These are phyloP conservation scores for Ophiothrix spiculata DNA, from an alignment of 35 echinoderm and acorn worm genomes.

Conservation along the genomic window DNA sequence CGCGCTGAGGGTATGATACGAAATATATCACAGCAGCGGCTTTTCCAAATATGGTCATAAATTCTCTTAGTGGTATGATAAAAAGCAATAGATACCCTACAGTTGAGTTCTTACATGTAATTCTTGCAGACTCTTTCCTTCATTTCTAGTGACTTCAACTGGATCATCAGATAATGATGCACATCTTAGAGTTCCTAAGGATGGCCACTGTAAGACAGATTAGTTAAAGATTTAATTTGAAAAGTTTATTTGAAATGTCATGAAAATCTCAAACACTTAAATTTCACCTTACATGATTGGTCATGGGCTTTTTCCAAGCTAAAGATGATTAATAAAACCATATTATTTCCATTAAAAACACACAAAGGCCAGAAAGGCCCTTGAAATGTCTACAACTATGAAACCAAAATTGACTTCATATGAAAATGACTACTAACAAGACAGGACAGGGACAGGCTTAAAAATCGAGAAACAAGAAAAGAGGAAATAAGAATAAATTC, in stretches of 20 bases:
- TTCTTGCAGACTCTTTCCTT: conserved; percentile 37
- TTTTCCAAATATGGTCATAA: background rate
- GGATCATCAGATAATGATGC: background rate
- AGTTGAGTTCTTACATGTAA: conserved; percentile 53
- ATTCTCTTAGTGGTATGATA: background rate
- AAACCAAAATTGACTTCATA: no score
- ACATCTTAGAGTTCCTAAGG: conserved; percentile 21
- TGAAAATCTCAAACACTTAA: background rate
- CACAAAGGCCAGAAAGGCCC: no score
- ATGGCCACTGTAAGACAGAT: conserved; percentile 68
- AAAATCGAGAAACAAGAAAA: no score
- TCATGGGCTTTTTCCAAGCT: background rate
- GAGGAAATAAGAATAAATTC: no score
- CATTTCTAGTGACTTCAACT: background rate
- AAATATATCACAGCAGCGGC: no score
- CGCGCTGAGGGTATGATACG: no score
- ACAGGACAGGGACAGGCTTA: no score
- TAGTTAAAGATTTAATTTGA: background rate
- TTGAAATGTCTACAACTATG: no score
- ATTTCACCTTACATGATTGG: background rate
- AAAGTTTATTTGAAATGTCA: background rate
- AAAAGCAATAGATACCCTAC: background rate
- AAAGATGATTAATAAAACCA: background rate
- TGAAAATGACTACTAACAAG: no score
- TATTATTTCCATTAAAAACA: background rate